phyloP scores from a whole-genome alignment of 2,113 vertebrate species.

The Pelobates fuscus region DNA sequence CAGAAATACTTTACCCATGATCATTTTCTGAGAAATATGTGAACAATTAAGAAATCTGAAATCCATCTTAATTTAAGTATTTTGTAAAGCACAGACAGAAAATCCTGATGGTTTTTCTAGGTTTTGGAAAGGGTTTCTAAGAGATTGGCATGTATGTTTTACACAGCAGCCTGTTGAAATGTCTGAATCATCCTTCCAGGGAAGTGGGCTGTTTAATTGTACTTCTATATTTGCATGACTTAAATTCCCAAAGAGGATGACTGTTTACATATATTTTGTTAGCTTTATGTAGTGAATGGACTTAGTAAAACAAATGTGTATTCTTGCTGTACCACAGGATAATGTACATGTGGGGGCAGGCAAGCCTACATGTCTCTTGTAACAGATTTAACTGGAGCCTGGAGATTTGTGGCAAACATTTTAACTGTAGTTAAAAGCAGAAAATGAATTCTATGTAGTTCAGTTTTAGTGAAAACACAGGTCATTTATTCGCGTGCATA shows the following conservation, averaged over 20 bases:
- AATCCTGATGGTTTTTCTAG: constrained; percentile 40
- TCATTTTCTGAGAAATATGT: constrained; percentile 50
- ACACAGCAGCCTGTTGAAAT: constrained; percentile 41
- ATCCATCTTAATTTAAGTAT: constrained; percentile 40
- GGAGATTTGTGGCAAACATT: constrained; percentile 2
- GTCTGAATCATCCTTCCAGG: constrained; percentile 52
- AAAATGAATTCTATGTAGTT: constrained; percentile 10
- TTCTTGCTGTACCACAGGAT: constrained; percentile 13
- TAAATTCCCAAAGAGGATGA: constrained; percentile 46
- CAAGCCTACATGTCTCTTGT: constrained; percentile 1
- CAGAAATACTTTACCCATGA: constrained; percentile 42
- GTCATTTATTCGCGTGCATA: background rate
- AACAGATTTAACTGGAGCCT: constrained; percentile 32
- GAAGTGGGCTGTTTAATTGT: constrained; percentile 51
- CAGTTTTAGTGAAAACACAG: constrained; percentile 14
- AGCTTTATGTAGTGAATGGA: constrained; percentile 41
- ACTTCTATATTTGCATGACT: constrained; percentile 51
- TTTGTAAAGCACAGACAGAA: constrained; percentile 40
- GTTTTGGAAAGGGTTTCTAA: constrained; percentile 45
- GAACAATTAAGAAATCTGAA: constrained; percentile 51
- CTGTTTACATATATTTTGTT: constrained; percentile 47
- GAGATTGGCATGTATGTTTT: constrained; percentile 44
- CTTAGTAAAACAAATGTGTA: constrained; percentile 42
- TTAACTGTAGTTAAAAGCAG: constrained; percentile 7
- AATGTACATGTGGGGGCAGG: constrained; percentile 12